A percentile compares a stretch with the other conserved stretches of the same genome.
Evolutionary conservation across 2,113 vertebrate species (phyloP).

Genomic region (Mobula birostris): DNA sequence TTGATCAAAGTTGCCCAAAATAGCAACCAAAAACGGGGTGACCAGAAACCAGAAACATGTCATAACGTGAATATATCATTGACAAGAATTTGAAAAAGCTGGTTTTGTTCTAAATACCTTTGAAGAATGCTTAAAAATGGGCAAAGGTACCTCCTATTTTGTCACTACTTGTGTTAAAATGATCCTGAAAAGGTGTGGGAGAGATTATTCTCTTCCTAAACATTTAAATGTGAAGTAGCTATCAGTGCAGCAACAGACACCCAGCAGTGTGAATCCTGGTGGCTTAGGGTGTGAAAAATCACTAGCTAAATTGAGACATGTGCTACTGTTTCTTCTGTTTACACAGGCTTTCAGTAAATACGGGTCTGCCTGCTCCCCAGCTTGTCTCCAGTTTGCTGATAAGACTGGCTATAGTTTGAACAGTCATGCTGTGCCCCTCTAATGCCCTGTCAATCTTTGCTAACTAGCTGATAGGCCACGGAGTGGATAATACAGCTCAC

Average conservation of each 20-base stretch:
- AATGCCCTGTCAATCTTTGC: conserved; percentile 51
- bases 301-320: conserved; percentile 45
- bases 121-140: background rate
- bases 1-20: too few relatives aligned
- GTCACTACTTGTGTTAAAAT: background rate
- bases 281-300: conserved; percentile 15
- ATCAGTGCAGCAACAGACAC: background rate
- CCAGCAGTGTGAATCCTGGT: background rate
- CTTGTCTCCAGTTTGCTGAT: conserved; percentile 55
- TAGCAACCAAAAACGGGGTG: too few relatives aligned
- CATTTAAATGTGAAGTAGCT: conserved; percentile 21
- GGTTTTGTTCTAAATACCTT: background rate
- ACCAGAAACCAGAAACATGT: too few relatives aligned
- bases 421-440: conserved; percentile 43
- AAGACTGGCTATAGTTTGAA: conserved; percentile 48
- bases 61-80: background rate
- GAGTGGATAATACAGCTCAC: conserved; percentile 1
- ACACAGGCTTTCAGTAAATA: conserved; percentile 49
- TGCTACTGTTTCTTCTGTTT: conserved; percentile 52
- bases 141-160: background rate
- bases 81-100: background rate
- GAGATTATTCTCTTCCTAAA: background rate
- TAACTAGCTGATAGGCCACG: conserved; percentile 44
- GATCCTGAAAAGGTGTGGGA: background rate
- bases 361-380: conserved; percentile 51